Base-by-base conservation (phyloP, 2,888 invertebrate species). In the Petrolisthes cinctipes region DNA sequence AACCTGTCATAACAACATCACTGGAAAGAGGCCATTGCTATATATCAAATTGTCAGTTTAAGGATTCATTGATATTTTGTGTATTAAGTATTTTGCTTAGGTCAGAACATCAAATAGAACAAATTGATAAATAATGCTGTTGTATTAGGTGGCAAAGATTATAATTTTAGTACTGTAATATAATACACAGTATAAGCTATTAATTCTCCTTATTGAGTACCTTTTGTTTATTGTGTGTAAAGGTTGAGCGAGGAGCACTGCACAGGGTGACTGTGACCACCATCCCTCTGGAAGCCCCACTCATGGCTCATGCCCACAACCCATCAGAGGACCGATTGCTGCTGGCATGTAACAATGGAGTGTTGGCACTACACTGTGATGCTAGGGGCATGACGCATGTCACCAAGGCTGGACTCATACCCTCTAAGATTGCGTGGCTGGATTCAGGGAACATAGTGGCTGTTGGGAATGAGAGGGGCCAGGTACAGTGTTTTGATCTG, bases 321-420 rank as follows among this genome's bases (percentile, higher is more conserved):
- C 95, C 95, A 0, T 95, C 95, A 92, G 96, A 96, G 92, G 95
- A 95, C 91, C 95, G 96, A 91, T 93, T 98, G 9, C 93, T 97
- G 54, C 93, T 97, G 78, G 97, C 97, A 9, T 97, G 97, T 92
- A 96, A 96, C 82, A 97, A 98, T 93, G 96, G 96, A 5, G 95
- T 97, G 4, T 93, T 98, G 90, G 96, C 96, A 73, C 93, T 98
- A 53, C 95, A 97, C 91, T 97, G 98, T 93, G 94, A 95, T 88
- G 94, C 94, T 54, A 95, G 95, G 90, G 96, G 96, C 79, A 94
- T 96, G 0, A 97, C 96, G 5, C 95, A 95, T 92, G 95, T 95
- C 23, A 95, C 95, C 4, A 95, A 87, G 23, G 90, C 91, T 20
- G 89, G 89, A 57, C 92, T 95, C 95, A 94, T 95, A 91, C 95